Percentiles rank a stretch among this genome's conserved stretches.
phyloP scores from a whole-genome alignment of 1,140 invertebrate species.

The Aphelinus certus region DNA sequence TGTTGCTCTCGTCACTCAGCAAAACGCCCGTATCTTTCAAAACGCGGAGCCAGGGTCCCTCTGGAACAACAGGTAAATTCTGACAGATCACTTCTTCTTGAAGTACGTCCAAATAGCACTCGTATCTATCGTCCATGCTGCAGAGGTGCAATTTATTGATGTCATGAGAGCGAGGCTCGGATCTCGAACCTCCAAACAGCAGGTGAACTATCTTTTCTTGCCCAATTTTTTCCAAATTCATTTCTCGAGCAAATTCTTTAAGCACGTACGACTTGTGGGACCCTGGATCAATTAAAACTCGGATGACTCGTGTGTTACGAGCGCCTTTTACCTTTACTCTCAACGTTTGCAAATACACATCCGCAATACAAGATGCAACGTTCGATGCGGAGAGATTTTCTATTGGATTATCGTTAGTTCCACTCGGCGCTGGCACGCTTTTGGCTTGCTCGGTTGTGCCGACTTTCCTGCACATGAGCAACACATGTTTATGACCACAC shows the following conservation, averaged over 20 bases:
- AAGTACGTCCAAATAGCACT: slow-evolving; percentile 37
- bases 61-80: not conserved
- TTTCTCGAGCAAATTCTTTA: not conserved
- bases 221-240: slow-evolving; percentile 16
- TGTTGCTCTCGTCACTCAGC: slow-evolving; percentile 31
- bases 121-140: slow-evolving; percentile 20
- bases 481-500: too few relatives aligned
- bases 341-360: slow-evolving; percentile 37
- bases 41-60: slow-evolving; percentile 24
- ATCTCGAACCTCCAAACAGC: slow-evolving; percentile 32
- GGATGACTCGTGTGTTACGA: slow-evolving; percentile 2
- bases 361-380: not conserved
- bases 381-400: too few relatives aligned
- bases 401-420: not conserved
- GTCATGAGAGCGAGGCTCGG: slow-evolving; percentile 1
- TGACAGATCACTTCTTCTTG: slow-evolving; percentile 39
- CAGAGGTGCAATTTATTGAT: slow-evolving; percentile 19
- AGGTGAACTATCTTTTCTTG: slow-evolving; percentile 19
- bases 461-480: too few relatives aligned
- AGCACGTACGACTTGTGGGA: slow-evolving; percentile 37
- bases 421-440: too few relatives aligned
- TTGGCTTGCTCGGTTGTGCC: too few relatives aligned
- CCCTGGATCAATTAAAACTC: slow-evolving; percentile 35
- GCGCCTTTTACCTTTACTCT: slow-evolving; percentile 5
- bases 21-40: slow-evolving; percentile 32